Conservation (phyloP, 2,797 vertebrate genomes). For the Pipistrellus pipistrellus region DNA sequence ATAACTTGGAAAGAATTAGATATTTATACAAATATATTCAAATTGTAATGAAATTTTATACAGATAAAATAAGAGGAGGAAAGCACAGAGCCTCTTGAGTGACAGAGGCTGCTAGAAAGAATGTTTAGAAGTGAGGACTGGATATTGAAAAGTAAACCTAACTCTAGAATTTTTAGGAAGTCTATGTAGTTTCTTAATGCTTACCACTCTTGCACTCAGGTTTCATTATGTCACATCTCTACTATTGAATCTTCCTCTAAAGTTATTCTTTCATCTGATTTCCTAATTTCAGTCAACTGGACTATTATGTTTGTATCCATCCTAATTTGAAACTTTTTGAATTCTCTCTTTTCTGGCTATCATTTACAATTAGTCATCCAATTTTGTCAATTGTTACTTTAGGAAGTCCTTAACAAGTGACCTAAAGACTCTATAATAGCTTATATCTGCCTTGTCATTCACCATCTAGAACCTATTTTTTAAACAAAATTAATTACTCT, state of each 20-base stretch:
- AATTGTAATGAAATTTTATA: neutral
- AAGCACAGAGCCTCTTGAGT: neutral
- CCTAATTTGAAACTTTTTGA: neutral
- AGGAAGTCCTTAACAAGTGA: neutral
- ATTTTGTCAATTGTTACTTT: conserved; percentile 9
- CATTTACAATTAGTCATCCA: neutral
- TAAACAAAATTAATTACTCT: neutral
- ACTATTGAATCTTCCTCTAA: neutral
- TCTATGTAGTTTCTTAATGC: neutral
- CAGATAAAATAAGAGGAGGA: neutral
- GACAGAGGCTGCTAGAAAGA: neutral
- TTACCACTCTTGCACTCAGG: neutral
- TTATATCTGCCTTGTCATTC: neutral
- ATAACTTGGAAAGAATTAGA: neutral
- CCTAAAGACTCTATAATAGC: neutral
- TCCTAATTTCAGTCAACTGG: neutral
- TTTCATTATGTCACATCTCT: neutral
- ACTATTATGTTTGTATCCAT: neutral
- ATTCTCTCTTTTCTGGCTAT: neutral
- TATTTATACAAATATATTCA: conserved; percentile 22
- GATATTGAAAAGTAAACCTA: neutral
- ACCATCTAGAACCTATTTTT: neutral
- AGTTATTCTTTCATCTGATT: neutral
- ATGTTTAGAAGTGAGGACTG: neutral
- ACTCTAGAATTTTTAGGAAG: neutral